Percentiles rank a stretch among this genome's conserved stretches.
phyloP scores from a whole-genome alignment of 2,113 vertebrate species.

The Prunella fulvescens region DNA sequence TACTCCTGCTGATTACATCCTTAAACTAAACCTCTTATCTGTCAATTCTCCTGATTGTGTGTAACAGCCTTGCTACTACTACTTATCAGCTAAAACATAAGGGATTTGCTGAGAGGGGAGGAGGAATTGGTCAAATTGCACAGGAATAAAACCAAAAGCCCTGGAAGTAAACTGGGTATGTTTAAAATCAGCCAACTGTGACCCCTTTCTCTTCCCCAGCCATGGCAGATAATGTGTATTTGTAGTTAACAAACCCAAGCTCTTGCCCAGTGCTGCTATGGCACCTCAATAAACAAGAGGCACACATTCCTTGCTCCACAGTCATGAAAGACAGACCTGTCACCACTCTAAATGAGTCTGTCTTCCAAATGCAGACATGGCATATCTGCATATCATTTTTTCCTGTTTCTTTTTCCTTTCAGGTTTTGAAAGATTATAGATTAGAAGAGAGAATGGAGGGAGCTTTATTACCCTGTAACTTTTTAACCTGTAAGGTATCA shows the following conservation, averaged over 20 bases:
- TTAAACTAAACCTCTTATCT: constrained; percentile 67
- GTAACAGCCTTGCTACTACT: constrained; percentile 18
- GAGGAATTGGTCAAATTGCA: not conserved
- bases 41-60: constrained; percentile 38
- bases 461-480: not conserved
- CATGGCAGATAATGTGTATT: not conserved
- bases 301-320: not conserved
- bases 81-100: constrained; percentile 40
- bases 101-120: not conserved
- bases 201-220: not conserved
- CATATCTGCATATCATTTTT: not conserved
- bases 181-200: not conserved
- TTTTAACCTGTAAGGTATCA: not conserved
- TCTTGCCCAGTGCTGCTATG: not conserved
- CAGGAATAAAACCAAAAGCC: not conserved
- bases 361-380: not conserved
- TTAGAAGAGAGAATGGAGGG: not conserved
- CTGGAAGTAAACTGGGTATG: not conserved
- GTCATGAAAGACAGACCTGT: not conserved
- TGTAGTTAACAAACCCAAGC: not conserved
- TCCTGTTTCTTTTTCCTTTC: not conserved
- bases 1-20: constrained; percentile 61
- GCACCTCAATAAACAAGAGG: not conserved
- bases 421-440: not conserved
- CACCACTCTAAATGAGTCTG: not conserved